Conservation (phyloP, 2,113 vertebrate species). For the Neolamprologus falcicula region DNA sequence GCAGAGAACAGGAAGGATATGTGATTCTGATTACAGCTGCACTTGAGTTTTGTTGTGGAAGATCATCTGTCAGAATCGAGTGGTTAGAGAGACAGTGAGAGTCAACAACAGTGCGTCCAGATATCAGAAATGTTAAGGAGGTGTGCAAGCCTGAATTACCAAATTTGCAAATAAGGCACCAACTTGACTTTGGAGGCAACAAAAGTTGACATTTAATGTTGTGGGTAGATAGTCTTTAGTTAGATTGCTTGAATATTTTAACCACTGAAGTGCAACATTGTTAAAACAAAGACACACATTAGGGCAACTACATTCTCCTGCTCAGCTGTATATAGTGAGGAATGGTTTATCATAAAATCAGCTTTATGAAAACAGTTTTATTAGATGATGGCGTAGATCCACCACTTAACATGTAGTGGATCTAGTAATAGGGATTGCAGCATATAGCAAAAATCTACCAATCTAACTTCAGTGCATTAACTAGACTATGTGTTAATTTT, state of each 20-base stretch:
- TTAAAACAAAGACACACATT: neutral
- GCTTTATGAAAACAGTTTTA: neutral
- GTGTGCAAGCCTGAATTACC: neutral
- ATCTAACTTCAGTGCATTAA: neutral
- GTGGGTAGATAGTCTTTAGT: neutral
- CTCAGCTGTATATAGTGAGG: neutral
- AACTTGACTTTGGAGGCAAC: fast-evolving
- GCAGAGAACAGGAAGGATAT: neutral
- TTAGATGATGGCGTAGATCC: neutral
- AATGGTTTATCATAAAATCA: neutral
- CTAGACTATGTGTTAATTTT: neutral
- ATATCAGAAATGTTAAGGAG: neutral
- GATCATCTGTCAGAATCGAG: neutral
- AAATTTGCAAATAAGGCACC: neutral
- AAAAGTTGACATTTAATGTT: neutral
- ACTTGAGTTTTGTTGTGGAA: neutral
- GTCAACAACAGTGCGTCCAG: neutral
- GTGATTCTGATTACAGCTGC: neutral
- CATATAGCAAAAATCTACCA: neutral
- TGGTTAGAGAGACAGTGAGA: neutral
- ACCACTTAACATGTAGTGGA: neutral
- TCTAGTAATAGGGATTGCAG: neutral
- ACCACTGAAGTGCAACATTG: neutral
- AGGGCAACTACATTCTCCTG: neutral
- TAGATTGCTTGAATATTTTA: neutral